Conservation (phyloP, 1,140 invertebrate genomes). For the Stegodyphus mimosarum region DNA sequence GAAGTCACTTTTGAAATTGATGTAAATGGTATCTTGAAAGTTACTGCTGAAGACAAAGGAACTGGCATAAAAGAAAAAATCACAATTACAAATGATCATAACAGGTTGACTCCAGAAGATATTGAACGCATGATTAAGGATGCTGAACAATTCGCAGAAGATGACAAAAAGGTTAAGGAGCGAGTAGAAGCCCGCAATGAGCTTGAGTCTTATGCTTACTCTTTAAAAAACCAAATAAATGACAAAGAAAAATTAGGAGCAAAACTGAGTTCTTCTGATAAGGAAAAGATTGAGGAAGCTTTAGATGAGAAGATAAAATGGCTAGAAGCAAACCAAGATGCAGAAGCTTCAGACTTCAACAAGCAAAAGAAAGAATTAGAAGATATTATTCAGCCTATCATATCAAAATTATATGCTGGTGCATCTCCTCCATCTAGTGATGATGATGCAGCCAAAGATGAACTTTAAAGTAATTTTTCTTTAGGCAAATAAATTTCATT, state of each 20-base stretch:
- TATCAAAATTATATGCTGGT: slow-evolving; percentile 95
- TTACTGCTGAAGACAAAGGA: slow-evolving; percentile 98
- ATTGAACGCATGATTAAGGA: slow-evolving; percentile 99
- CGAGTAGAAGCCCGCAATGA: slow-evolving; percentile 89
- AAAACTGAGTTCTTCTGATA: slow-evolving; percentile 92
- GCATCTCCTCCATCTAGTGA: slow-evolving; percentile 78
- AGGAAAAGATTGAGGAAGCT: slow-evolving; percentile 92
- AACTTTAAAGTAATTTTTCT: slow-evolving; percentile 76
- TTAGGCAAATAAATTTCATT: background rate
- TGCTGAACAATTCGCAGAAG: slow-evolving; percentile 98
- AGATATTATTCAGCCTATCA: slow-evolving; percentile 96
- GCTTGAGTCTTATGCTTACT: slow-evolving; percentile 97
- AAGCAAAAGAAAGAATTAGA: slow-evolving; percentile 98
- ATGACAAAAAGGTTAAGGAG: slow-evolving; percentile 98
- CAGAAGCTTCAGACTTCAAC: slow-evolving; percentile 93
- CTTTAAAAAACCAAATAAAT: slow-evolving; percentile 89
- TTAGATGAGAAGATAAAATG: slow-evolving; percentile 98
- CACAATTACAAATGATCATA: slow-evolving; percentile 98
- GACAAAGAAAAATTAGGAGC: slow-evolving; percentile 99
- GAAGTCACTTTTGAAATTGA: slow-evolving; percentile 99
- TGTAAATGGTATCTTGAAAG: slow-evolving; percentile 95
- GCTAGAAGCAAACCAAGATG: slow-evolving; percentile 95
- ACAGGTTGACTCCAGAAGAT: slow-evolving; percentile 96
- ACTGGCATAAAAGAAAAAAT: slow-evolving; percentile 99
- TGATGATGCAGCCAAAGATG: slow-evolving; percentile 83